Evolutionary conservation across 2,797 vertebrate species (phyloP).

Genomic region (Halcyon chelicuti): DNA sequence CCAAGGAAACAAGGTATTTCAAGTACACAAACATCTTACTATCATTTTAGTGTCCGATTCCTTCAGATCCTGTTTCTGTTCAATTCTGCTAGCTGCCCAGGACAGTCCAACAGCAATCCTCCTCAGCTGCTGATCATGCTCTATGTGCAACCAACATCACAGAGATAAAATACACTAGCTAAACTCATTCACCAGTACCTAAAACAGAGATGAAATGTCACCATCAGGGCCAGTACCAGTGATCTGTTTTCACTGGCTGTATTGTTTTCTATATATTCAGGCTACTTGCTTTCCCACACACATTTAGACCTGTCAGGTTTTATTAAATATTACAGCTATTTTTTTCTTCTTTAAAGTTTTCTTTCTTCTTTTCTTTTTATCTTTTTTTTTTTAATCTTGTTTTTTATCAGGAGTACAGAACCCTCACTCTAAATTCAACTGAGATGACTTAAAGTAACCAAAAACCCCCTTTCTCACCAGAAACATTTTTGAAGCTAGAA

Average conservation of each 20-base stretch:
- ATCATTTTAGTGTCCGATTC: not conserved
- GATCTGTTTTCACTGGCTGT: not conserved
- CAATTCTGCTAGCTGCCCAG: not conserved
- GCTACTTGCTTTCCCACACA: not conserved
- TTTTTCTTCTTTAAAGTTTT: not conserved
- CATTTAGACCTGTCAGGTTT: not conserved
- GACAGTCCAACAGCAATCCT: not conserved
- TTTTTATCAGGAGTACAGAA: not conserved
- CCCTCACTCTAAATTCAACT: not conserved
- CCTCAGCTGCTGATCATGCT: not conserved
- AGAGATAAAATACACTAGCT: not conserved
- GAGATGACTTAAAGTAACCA: not conserved
- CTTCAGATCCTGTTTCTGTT: not conserved
- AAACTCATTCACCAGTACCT: not conserved
- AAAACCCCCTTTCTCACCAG: not conserved
- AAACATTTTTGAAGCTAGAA: slow-evolving; percentile 1
- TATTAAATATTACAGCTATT: not conserved
- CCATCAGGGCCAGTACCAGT: not conserved
- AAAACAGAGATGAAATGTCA: not conserved
- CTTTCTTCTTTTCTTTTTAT: not conserved
- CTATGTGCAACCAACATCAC: fast-evolving
- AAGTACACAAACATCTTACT: not conserved
- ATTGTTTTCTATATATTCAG: not conserved
- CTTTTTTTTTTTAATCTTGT: not conserved
- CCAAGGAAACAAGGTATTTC: not conserved